Base-by-base conservation (phyloP, 2,888 invertebrate genomes). In the Brachynemurus nebulosus region DNA sequence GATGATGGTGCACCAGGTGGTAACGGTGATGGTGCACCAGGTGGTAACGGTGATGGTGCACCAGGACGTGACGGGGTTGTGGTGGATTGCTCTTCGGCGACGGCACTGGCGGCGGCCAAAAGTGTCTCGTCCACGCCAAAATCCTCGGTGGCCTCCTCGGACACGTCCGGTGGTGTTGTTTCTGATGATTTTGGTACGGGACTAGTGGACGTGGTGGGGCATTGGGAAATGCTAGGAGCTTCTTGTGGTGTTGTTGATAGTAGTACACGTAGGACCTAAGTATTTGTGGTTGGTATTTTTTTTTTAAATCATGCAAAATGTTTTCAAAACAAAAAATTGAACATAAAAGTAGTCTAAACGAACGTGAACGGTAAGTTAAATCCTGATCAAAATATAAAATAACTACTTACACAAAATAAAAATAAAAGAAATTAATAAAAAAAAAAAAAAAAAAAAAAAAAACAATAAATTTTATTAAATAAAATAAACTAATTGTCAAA, bases 1-100 rank as follows among this genome's bases (percentile, higher is more conserved):
- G 51, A 53, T 17, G 59, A 58, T 45, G 60, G 62, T 52, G 70
- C 70, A 48, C 60, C 47, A 47, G 64, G 65, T n/a, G n/a, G n/a
- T n/a, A n/a, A n/a, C 4, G 37, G 37, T 7, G 38, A 12, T 19
- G 20, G 12, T 38, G 38, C 18, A 38, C 12, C 12, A 9, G 19
- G 38, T 9, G 20, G 38, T 19, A 16, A 19, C 17, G 20, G 38
- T 19, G 18, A 38, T n/a, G n/a, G n/a, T 14, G 35, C 9, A 6
- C 7, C 9, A 12, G 30, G 14, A 2, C 14, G 30, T 4, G n/a
- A 12, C 14, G 30, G 30, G 4, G n/a, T n/a, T 11, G 30, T 11
- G 7, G 4, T 30, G n/a, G 30, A 14, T 39, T 39, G 23, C 25
- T 39, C 39, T 21, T 23, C 14, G 19, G 20, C 16, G 18, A 12